Evolutionary conservation across 1,140 invertebrate species (phyloP), one percentile per base, ranked within the genome.

Genomic region (Drosophila tsacasi): DNA sequence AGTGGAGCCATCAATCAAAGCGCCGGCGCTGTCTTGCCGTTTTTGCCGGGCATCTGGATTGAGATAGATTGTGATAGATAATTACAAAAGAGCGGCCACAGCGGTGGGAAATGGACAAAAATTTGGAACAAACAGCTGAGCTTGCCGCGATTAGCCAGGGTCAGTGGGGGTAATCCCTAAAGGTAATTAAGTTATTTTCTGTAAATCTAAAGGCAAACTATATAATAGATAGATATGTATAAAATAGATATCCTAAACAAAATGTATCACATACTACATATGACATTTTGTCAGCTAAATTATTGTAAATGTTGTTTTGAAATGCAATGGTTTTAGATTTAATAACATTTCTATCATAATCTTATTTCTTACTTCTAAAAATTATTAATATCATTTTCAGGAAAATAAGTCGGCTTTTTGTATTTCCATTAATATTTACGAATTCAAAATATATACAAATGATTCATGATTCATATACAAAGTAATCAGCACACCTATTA

Each of bases 1-100:
- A 61, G 44, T 46, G 44, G n/a, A 39, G 67, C 76, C 47, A 83
- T 89, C 81, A 89, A 89, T 89, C 84, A 81, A 69, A 55, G 49
- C 17, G 35, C 42, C n/a, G 35, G 32, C 67, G 5, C 15, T 47
- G 52, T 40, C 66, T 52, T 58, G 25, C 19, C 32, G 39, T 60
- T 40, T 49, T 32, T 49, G 64, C 61, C 25, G 40, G 27, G 21
- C 58, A 58, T 65, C 64, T 71, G 63, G 47, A 83, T 87, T 47
- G 81, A 87, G 77, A 84, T 68, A 35, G 60, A 83, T 83, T 76
- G 76, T 17, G 57, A 79, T 55, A 60, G 42, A 75, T 78, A 79
- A 86, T 87, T 84, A 81, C 54, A 30, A 52, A 55, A 44, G 44
- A 44, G 19, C 23, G 42, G 17, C 12, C 23, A 1, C 61, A 37